A percentile compares a stretch with the other conserved stretches of the same genome.
These are phyloP conservation scores for Papilio aristodemus DNA, from an alignment of 1,140 invertebrate genomes.

Conservation along the genomic window DNA sequence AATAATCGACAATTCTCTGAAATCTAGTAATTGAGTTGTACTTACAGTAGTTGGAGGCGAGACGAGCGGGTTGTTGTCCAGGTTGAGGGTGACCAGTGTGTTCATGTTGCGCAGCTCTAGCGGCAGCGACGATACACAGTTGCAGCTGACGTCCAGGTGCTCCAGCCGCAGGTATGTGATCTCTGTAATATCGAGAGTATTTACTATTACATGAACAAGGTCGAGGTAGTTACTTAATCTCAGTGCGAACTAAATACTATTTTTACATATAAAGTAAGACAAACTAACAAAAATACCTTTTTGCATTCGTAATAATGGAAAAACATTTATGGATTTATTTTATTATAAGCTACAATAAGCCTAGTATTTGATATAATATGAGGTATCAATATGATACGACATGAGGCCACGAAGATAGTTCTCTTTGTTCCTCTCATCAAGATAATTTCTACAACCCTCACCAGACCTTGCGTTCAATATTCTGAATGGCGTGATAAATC, in stretches of 20 bases:
- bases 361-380: too few species aligned
- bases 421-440: too few species aligned
- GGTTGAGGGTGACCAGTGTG: conserved; percentile 87
- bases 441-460: too few species aligned
- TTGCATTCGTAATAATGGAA: too few species aligned
- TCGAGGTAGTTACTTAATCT: not conserved
- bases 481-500: too few species aligned
- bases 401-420: too few species aligned
- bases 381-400: too few species aligned
- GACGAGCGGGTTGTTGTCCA: conserved; percentile 93
- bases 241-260: not conserved
- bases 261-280: not conserved
- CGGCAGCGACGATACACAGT: conserved; percentile 92
- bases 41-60: conserved; percentile 95
- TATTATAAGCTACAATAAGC: too few species aligned
- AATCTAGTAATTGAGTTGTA: conserved; percentile 39
- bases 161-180: conserved; percentile 92
- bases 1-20: too few species aligned
- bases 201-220: conserved; percentile 8
- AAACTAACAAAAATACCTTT: too few species aligned
- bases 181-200: conserved; percentile 81
- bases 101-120: conserved; percentile 92
- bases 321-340: too few species aligned
- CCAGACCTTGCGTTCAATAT: too few species aligned
- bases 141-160: conserved; percentile 92